A percentile compares a stretch with the other conserved stretches of the same genome.
phyloP scores from a whole-genome alignment of 2,888 invertebrate species.

The Candidula unifasciata region DNA sequence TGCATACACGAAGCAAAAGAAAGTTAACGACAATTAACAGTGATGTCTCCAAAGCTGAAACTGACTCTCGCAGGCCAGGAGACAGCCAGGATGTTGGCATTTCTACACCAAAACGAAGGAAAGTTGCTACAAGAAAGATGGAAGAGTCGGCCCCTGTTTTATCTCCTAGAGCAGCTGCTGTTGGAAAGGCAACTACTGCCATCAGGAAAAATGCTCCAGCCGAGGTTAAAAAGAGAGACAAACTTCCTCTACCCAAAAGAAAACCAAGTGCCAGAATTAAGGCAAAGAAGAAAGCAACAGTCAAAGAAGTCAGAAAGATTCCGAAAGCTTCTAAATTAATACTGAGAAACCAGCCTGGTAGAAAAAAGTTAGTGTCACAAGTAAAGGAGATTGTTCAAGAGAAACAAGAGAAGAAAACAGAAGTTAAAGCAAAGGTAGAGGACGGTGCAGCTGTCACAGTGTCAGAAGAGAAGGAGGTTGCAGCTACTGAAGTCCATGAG shows the following conservation, averaged over 20 bases:
- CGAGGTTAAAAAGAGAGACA: slow-evolving; percentile 33
- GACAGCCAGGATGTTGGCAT: neutral
- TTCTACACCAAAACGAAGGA: neutral
- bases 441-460: neutral
- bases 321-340: slow-evolving; percentile 45
- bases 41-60: slow-evolving; percentile 19
- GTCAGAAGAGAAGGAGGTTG: slow-evolving; percentile 45
- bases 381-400: slow-evolving; percentile 38
- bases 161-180: slow-evolving; percentile 10
- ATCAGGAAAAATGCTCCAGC: slow-evolving; percentile 14
- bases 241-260: slow-evolving; percentile 33
- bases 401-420: slow-evolving; percentile 47
- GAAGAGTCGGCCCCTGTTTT: neutral
- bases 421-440: slow-evolving; percentile 49
- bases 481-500: neutral
- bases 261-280: slow-evolving; percentile 46
- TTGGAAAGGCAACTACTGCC: slow-evolving; percentile 11
- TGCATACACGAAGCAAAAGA: neutral
- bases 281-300: slow-evolving; percentile 40
- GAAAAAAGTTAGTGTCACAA: slow-evolving; percentile 33
- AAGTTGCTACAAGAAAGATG: neutral
- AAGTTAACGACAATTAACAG: neutral
- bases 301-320: slow-evolving; percentile 34
- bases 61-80: neutral
- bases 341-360: slow-evolving; percentile 38